Evolutionary conservation across 2,113 vertebrate species (phyloP), one percentile per base, ranked within the genome.

Genomic region (Scortum barcoo): DNA sequence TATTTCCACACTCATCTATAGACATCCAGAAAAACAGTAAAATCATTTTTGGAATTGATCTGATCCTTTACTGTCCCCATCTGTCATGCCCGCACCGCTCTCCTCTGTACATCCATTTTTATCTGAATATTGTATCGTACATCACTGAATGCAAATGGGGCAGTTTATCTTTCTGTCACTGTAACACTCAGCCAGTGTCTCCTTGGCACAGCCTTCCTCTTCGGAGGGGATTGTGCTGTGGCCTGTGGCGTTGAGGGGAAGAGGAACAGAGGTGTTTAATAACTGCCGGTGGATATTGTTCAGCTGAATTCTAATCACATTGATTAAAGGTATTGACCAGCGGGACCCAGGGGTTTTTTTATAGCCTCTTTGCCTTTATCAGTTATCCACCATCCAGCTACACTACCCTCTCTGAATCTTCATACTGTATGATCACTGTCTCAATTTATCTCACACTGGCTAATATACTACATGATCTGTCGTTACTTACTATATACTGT

Each of bases 311-410:
- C 86, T 92, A 91, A 93, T 93, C 84, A 87, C 84, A 93, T 93
- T 92, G 92, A 94, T 93, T 93, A 79, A 88, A 81, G 60, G 78
- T 89, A 94, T 94, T 93, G 93, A 93, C 77, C 79, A 51, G 48
- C 5, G 42, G 62, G 84, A 87, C 87, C 75, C 71, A 28, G 74
- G 76, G 69, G 51, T 66, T 84, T 92, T 84, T 92, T 91, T 90
- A 87, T 69, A 57, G 80, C 70, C 75, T 70, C 74, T 83, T 61
- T 77, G 68, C 78, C 73, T 69, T 71, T 90, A 89, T 94, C 78
- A 88, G 81, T 93, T 89, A 88, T 85, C 40, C 54, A 11, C 51
- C 73, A 19, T 80, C 76, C 63, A 53, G 76, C 76, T 60, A 24
- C 78, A 48, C 46, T 72, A 36, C 66, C 79, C 66, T 72, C 85